Percentiles rank a stretch among this genome's conserved stretches.
Evolutionary conservation across 2,113 vertebrate genomes (phyloP).

Genomic region (Pimephales promelas): DNA sequence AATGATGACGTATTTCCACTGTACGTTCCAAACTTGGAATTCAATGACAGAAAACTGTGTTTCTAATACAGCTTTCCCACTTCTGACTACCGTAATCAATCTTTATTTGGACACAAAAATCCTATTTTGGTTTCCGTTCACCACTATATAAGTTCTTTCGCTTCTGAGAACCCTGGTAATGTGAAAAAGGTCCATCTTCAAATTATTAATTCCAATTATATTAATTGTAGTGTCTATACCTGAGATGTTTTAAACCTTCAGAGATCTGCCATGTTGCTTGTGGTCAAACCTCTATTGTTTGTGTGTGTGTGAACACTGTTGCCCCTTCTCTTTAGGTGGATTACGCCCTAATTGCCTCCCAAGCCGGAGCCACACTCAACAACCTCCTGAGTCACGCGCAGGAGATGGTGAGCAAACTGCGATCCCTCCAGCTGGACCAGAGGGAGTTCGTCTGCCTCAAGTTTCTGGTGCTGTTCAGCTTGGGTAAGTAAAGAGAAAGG

Average conservation of each 20-base stretch:
- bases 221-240: background rate
- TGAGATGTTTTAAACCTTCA: slow-evolving; percentile 2
- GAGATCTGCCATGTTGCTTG: slow-evolving; percentile 20
- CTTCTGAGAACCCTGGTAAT: background rate
- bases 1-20: no score
- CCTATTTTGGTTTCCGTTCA: no score
- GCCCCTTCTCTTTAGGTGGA: slow-evolving; percentile 86
- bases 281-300: slow-evolving; percentile 27
- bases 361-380: slow-evolving; percentile 93
- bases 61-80: no score
- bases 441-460: slow-evolving; percentile 98
- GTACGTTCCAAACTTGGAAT: no score
- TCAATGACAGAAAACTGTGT: no score
- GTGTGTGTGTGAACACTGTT: slow-evolving; percentile 23
- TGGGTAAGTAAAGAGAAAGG: slow-evolving; percentile 80
- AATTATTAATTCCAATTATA: background rate
- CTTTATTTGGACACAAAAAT: no score
- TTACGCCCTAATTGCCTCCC: slow-evolving; percentile 88
- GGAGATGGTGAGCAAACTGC: slow-evolving; percentile 92
- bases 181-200: background rate
- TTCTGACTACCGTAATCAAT: no score
- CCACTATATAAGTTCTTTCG: background rate
- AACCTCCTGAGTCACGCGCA: slow-evolving; percentile 95
- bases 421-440: slow-evolving; percentile 93
- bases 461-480: slow-evolving; percentile 97